Conservation (phyloP, 2,888 invertebrate genomes). For the Ennomos quercinarius region DNA sequence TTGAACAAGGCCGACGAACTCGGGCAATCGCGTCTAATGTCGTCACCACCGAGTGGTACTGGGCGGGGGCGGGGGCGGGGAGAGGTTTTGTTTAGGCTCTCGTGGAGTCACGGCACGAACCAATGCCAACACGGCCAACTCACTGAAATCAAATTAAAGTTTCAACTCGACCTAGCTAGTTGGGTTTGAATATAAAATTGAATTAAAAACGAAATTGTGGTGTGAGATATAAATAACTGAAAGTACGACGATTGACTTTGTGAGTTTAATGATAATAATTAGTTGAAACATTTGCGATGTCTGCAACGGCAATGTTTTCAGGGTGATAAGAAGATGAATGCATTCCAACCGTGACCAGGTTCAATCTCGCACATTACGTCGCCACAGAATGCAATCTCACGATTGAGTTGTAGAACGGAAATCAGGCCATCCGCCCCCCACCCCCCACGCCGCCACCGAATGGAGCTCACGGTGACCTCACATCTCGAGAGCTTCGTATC, state of each 20-base stretch:
- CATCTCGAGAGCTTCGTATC: slow-evolving; percentile 2
- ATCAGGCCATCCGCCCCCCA: slow-evolving; percentile 16
- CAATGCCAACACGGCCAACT: neutral
- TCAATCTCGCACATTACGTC: slow-evolving; percentile 29
- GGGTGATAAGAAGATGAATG: slow-evolving; percentile 8
- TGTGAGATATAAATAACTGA: no score
- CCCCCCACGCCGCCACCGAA: neutral
- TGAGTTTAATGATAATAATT: no score
- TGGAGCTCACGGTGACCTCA: slow-evolving; percentile 13
- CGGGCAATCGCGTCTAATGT: slow-evolving; percentile 5
- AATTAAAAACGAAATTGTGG: no score
- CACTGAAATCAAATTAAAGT: slow-evolving; percentile 17
- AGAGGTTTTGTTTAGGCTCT: slow-evolving; percentile 1
- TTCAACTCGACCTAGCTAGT: slow-evolving; percentile 1
- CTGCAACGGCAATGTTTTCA: neutral
- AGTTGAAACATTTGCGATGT: no score
- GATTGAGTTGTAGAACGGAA: slow-evolving; percentile 32
- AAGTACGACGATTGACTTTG: no score
- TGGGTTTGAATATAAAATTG: neutral
- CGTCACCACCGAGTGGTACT: neutral
- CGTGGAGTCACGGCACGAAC: slow-evolving; percentile 8
- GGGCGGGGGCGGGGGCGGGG: neutral
- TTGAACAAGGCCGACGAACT: slow-evolving; percentile 1
- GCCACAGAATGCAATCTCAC: slow-evolving; percentile 33
- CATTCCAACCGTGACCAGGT: slow-evolving; percentile 11